These are phyloP conservation scores for Aviceda subcristata DNA, from an alignment of 2,113 vertebrate species.

Conservation along the genomic window DNA sequence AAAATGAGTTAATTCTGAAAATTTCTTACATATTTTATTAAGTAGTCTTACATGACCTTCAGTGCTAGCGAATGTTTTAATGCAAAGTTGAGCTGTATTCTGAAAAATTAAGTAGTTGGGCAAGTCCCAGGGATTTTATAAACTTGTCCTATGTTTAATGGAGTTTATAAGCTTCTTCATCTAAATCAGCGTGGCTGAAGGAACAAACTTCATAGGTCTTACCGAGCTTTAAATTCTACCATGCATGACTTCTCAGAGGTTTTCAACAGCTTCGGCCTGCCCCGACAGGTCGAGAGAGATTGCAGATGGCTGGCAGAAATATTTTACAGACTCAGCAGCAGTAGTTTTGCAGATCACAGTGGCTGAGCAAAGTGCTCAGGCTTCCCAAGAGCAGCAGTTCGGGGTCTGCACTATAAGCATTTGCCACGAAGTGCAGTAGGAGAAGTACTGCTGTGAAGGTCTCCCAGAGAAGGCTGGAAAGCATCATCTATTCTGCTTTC, in stretches of 20 bases:
- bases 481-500: neutral
- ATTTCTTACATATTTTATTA: neutral
- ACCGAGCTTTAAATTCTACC: neutral
- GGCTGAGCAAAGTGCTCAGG: neutral
- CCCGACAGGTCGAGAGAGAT: neutral
- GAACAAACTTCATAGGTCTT: neutral
- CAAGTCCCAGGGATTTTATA: neutral
- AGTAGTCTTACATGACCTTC: neutral
- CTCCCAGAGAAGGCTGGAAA: neutral
- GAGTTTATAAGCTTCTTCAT: neutral
- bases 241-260: neutral
- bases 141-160: neutral
- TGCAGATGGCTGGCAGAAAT: neutral
- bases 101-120: neutral
- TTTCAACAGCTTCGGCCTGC: neutral
- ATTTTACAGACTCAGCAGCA: slow-evolving; percentile 19
- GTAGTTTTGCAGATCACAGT: neutral
- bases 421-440: neutral
- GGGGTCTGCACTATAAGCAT: neutral
- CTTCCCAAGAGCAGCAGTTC: neutral
- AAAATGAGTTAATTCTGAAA: neutral
- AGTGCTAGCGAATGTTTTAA: neutral
- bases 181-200: neutral
- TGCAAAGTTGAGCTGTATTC: neutral
- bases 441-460: neutral